Conservation (phyloP, 2,888 invertebrate genomes). For the Chalcis sispes region DNA sequence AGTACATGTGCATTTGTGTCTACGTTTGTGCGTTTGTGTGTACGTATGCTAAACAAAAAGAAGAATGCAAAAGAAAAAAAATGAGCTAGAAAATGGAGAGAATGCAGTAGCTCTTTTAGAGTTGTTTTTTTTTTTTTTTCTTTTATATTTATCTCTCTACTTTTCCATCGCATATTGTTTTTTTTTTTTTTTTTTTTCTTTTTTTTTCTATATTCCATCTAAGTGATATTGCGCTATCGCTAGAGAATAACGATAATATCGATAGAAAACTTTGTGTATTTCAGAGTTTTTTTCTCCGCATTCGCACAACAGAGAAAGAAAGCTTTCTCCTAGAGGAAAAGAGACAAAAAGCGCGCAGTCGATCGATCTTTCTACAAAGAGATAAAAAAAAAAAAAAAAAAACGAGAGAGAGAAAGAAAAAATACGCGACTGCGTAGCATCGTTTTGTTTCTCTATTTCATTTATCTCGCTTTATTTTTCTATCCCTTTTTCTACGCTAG, state of each 20-base stretch:
- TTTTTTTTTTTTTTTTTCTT: neutral
- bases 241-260: too few relatives aligned
- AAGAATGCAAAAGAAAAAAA: neutral
- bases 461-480: constrained; percentile 5
- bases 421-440: neutral
- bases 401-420: too few relatives aligned
- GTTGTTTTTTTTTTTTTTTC: neutral
- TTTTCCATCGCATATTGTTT: too few relatives aligned
- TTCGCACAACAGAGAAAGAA: too few relatives aligned
- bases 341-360: neutral
- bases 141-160: too few relatives aligned
- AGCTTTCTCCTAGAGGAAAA: too few relatives aligned
- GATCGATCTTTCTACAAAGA: neutral
- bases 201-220: too few relatives aligned
- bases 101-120: neutral
- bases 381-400: neutral
- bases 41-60: neutral
- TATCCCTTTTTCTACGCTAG: constrained; percentile 4
- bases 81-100: neutral
- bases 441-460: constrained; percentile 15
- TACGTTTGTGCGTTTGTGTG: too few relatives aligned
- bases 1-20: neutral
- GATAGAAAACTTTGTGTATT: too few relatives aligned
- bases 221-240: too few relatives aligned
- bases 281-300: too few relatives aligned